Evolutionary conservation across 2,113 vertebrate genomes (phyloP).

Genomic region (Malaclemys terrapin): DNA sequence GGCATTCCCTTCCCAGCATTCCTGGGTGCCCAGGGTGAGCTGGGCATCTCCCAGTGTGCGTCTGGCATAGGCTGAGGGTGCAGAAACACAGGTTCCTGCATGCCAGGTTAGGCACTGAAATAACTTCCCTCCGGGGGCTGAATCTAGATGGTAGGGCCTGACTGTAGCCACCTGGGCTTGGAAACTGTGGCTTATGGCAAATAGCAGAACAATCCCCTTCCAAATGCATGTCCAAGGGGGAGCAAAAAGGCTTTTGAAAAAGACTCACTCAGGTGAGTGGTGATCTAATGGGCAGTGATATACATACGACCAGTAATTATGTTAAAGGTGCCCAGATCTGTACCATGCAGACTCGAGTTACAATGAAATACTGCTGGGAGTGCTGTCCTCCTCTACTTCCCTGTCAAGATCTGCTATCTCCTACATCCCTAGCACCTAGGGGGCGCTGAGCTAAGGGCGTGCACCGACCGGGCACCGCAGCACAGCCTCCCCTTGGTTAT

Average conservation of each 20-base stretch:
- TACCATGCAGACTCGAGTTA: background rate
- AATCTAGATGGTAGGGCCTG: accelerated
- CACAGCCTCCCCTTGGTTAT: background rate
- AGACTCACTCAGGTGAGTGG: background rate
- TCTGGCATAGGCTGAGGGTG: background rate
- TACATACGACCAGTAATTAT: background rate
- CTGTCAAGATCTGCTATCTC: background rate
- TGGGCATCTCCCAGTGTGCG: background rate
- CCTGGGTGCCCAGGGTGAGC: background rate
- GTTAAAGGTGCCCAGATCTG: background rate
- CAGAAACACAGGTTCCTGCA: background rate
- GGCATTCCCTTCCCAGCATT: background rate
- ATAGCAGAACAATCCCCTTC: background rate
- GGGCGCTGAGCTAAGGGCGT: background rate
- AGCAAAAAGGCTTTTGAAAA: background rate
- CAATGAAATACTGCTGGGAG: background rate
- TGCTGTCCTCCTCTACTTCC: background rate
- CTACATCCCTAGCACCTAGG: background rate
- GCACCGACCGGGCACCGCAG: background rate
- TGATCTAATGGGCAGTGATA: background rate
- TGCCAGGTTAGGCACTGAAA: background rate
- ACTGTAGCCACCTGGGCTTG: accelerated
- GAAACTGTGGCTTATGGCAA: background rate
- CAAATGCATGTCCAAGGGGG: background rate
- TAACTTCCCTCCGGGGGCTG: background rate